Evolutionary conservation across 2,113 vertebrate species (phyloP).

Genomic region (Empidonax alnorum): DNA sequence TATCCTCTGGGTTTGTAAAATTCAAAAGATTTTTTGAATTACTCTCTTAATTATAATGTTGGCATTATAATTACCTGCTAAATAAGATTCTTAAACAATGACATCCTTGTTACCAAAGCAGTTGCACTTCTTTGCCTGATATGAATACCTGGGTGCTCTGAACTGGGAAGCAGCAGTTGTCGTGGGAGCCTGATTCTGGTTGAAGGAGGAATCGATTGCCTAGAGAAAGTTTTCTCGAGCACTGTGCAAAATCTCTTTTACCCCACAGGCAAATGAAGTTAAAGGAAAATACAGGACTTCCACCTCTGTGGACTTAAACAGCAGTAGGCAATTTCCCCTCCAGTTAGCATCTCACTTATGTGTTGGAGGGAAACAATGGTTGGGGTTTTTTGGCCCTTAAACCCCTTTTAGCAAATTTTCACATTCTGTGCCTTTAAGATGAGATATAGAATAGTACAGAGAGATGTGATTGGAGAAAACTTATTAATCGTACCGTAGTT

Average conservation of each 20-base stretch:
- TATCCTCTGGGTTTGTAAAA: constrained; percentile 47
- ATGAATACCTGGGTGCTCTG: background rate
- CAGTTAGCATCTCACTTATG: background rate
- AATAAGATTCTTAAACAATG: constrained; percentile 50
- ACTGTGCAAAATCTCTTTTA: background rate
- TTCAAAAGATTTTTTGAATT: constrained; percentile 59
- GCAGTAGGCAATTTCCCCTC: background rate
- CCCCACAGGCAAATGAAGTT: background rate
- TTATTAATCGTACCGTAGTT: background rate
- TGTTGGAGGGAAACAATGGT: background rate
- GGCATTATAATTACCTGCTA: constrained; percentile 32
- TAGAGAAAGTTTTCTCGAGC: background rate
- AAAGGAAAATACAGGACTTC: background rate
- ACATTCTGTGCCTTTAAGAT: background rate
- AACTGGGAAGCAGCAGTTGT: background rate
- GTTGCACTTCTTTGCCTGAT: constrained; percentile 6
- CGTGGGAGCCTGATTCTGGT: background rate
- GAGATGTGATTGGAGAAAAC: background rate
- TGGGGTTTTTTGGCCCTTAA: background rate
- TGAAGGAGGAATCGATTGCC: background rate
- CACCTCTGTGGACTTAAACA: background rate
- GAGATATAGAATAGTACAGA: background rate
- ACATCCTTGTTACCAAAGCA: constrained; percentile 10
- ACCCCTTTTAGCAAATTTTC: background rate
- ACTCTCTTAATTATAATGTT: constrained; percentile 40